These are phyloP conservation scores for Sclerodermus sp. DNA, from an alignment of 2,888 invertebrate genomes.

Conservation along the genomic window DNA sequence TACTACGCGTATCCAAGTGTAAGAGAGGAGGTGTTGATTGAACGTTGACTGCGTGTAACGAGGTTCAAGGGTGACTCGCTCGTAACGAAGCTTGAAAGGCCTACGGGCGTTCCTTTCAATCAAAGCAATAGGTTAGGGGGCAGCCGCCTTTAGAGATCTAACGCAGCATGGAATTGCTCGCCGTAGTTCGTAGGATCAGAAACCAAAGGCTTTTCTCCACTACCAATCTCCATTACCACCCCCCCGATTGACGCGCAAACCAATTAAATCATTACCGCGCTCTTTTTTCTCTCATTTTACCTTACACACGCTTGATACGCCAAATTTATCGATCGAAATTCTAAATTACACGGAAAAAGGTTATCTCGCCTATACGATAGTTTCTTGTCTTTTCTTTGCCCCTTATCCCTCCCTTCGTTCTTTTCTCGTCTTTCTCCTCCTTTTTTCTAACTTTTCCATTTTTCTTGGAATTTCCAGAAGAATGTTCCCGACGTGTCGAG, in stretches of 20 bases:
- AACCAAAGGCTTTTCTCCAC: no score
- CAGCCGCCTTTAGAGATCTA: no score
- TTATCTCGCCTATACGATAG: no score
- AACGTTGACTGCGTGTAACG: slow-evolving; percentile 25
- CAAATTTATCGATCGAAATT: no score
- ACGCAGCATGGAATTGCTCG: no score
- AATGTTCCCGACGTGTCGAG: slow-evolving; percentile 81
- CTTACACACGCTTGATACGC: not conserved
- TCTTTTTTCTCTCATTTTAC: not conserved
- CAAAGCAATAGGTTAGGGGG: slow-evolving; percentile 12
- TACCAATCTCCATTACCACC: no score
- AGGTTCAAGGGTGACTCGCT: slow-evolving; percentile 31
- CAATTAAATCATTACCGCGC: not conserved
- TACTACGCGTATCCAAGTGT: not conserved
- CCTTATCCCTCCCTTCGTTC: no score
- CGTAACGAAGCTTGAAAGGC: slow-evolving; percentile 27
- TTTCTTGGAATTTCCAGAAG: slow-evolving; percentile 72
- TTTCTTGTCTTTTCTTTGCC: no score
- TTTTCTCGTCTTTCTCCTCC: no score
- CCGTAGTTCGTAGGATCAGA: no score
- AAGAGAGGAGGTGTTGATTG: slow-evolving; percentile 22
- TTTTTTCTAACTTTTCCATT: no score
- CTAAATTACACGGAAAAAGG: no score
- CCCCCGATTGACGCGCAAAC: not conserved
- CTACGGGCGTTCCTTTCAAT: slow-evolving; percentile 27